Evolutionary conservation across 2,888 invertebrate species (phyloP), one percentile per base, ranked within the genome.

Genomic region (Xestia rhomboidea): DNA sequence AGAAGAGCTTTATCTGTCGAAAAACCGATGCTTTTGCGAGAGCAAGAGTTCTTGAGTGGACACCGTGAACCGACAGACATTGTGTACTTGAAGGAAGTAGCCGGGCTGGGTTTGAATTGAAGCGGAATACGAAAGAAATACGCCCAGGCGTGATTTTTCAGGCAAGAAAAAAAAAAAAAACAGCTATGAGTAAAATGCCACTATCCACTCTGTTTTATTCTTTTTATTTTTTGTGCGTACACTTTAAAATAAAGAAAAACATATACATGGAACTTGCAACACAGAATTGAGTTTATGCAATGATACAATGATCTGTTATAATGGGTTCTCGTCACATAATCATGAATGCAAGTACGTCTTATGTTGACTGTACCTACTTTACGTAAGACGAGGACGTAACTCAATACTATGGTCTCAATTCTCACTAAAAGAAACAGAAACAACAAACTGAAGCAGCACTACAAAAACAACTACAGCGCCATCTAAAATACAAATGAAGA

Each of bases 31-130:
- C 62, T 72, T 57, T 54, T 73, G 51, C 8, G 38, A 63, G 51
- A 0, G 21, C n/a, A 30, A 41, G 54, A 54, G 75, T 46, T 54
- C 46, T 77, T 51, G 73, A 77, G 73, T 81, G 77, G 73, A 51
- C 62, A 77, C 15, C 8, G 27, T 15, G 44, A 63, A 34, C 49
- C 24, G 34, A 60, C 57, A 49, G 70, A 62, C 51, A 21, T 81
- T 63, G 73, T 63, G 49, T 63, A 51, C 62, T 77, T 46, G 62
- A 81, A 44, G n/a, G 27, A 80, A 62, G 8, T 62, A 77, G 44
- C 49, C 11, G 11, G 27, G 51, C 51, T 62, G 73, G 5, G 34
- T 51, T 44, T 63, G 34, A 38, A 62, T n/a, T 63, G 27, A 73
- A 81, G 8, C 24, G 21, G 8, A 72, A 51, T 8, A 34, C 15